Base-by-base conservation (phyloP, 2,888 invertebrate genomes). In the Trichacis sp. region DNA sequence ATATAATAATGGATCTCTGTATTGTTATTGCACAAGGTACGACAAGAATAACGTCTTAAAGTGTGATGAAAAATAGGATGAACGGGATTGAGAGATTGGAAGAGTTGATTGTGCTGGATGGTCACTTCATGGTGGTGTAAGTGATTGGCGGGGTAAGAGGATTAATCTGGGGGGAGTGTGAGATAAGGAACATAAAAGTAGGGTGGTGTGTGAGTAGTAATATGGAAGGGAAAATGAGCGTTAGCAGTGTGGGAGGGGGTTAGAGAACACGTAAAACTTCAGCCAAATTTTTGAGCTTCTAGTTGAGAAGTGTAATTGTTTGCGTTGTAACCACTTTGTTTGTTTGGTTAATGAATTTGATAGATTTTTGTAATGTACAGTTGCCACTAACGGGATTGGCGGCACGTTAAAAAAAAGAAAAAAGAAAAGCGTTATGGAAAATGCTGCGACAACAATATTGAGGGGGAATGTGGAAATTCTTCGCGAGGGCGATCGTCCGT, bases 201-300 rank as follows among this genome's bases (percentile, higher is more conserved):
- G n/a, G n/a, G n/a, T n/a, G n/a, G n/a, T n/a, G n/a, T n/a, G n/a
- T n/a, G n/a, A n/a, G n/a, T n/a, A n/a, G n/a, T n/a, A n/a, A n/a
- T n/a, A n/a, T n/a, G n/a, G n/a, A n/a, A n/a, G n/a, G n/a, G n/a
- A n/a, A n/a, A n/a, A n/a, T n/a, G n/a, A n/a, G n/a, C n/a, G n/a
- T n/a, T n/a, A n/a, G n/a, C n/a, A n/a, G n/a, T n/a, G n/a, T n/a
- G n/a, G n/a, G n/a, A n/a, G n/a, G n/a, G n/a, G n/a, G n/a, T n/a
- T n/a, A n/a, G n/a, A n/a, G n/a, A n/a, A n/a, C 24, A 8, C 24
- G 59, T 46, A 62, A 70, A 70, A 73, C 78, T 77, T 71, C 78
- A 82, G 79, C 79, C 79, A 83, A 83, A 80, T 82, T 80, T 78
- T 73, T 14, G 29, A 79, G 77, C 79, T 77, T 78, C 78, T 80